A percentile compares a stretch with the other conserved stretches of the same genome.
Evolutionary conservation across 2,113 vertebrate species (phyloP).

Genomic region (Oreochromis niloticus): DNA sequence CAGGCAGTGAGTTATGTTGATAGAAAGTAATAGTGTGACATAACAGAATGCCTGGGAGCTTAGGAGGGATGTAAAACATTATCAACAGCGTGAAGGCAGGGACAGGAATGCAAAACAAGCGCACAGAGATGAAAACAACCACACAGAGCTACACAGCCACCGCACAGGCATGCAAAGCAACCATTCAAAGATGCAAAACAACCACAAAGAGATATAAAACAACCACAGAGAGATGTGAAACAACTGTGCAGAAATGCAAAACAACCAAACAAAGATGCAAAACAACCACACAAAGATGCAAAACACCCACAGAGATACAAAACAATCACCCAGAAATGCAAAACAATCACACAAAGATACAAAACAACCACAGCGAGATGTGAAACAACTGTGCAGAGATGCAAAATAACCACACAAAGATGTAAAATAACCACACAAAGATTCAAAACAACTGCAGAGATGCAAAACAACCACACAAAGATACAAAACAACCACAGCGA

Average conservation of each 20-base stretch:
- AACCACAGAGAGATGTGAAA: neutral
- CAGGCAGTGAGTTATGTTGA: neutral
- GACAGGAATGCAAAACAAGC: neutral
- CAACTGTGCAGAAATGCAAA: neutral
- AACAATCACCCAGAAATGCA: neutral
- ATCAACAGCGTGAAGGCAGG: neutral
- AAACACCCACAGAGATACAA: neutral
- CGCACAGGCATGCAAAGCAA: neutral
- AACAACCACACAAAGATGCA: neutral
- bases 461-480: neutral
- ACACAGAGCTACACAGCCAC: neutral
- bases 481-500: neutral
- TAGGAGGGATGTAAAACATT: conserved; percentile 2
- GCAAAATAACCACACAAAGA: neutral
- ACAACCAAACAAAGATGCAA: neutral
- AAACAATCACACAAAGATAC: neutral
- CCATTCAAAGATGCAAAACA: neutral
- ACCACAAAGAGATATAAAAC: neutral
- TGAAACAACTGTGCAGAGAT: no score
- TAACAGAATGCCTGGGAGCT: neutral
- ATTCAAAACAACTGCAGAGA: neutral
- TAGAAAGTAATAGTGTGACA: neutral
- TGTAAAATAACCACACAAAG: neutral
- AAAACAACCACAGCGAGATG: no score
- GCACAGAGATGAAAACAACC: neutral